Conservation (phyloP, 2,113 vertebrate species). For the Ailuropoda melanoleuca region DNA sequence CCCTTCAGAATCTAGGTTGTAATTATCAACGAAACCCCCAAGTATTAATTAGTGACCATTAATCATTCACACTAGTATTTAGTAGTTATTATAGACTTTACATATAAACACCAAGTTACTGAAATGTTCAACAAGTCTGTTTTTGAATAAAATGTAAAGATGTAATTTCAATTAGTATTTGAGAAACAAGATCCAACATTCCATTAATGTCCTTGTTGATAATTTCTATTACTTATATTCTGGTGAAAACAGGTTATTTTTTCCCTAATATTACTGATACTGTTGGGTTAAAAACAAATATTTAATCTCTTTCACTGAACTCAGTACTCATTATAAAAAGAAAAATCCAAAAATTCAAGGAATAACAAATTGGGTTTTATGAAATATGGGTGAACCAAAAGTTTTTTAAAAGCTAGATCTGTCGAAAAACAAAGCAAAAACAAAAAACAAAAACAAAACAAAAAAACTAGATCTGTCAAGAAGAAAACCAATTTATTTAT, state of each 20-base stretch:
- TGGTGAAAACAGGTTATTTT: neutral
- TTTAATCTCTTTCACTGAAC: neutral
- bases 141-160: neutral
- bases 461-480: neutral
- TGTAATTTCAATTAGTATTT: neutral
- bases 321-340: neutral
- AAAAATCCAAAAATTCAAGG: neutral
- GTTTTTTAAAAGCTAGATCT: neutral
- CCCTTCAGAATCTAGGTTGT: neutral
- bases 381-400: neutral
- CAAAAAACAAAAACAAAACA: neutral
- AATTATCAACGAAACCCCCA: neutral
- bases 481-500: constrained; percentile 44
- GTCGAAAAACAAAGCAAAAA: neutral
- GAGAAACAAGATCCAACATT: neutral
- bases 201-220: neutral
- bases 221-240: neutral
- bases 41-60: neutral
- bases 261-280: neutral
- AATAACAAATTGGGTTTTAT: neutral
- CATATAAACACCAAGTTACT: neutral
- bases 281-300: neutral
- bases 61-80: neutral
- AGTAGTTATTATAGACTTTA: neutral
- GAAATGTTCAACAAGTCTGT: neutral